Percentiles rank a stretch among this genome's conserved stretches.
Evolutionary conservation across 53 echinoderm and acorn worm genomes (phyloP).

Genomic region (Glandiceps talaboti): DNA sequence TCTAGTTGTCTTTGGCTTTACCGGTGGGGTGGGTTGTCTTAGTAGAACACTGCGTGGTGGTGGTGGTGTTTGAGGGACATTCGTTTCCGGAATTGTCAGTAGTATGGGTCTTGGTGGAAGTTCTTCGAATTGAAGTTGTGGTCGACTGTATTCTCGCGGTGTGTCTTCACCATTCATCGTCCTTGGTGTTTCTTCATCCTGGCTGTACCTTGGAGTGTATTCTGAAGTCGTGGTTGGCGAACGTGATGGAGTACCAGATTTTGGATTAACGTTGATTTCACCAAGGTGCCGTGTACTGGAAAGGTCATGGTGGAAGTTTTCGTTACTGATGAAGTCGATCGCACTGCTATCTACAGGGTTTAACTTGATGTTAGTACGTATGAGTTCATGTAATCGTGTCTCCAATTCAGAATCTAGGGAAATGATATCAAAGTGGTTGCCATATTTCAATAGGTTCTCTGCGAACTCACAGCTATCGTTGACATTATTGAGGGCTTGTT

Average conservation of each 20-base stretch:
- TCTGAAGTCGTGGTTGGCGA: neutral
- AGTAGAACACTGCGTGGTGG: neutral
- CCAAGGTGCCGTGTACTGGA: neutral
- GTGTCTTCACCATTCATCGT: neutral
- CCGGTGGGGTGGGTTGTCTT: no score
- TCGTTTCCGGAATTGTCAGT: neutral
- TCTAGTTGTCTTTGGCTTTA: neutral
- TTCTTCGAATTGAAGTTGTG: neutral
- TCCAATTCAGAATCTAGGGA: constrained; percentile 69
- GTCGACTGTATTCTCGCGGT: neutral
- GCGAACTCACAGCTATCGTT: constrained; percentile 76
- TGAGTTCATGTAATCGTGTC: constrained; percentile 55
- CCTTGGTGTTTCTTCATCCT: neutral
- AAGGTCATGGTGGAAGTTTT: neutral
- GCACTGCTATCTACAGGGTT: constrained; percentile 59
- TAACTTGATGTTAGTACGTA: constrained; percentile 32
- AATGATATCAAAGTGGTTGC: constrained; percentile 68
- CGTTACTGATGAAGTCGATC: constrained; percentile 44
- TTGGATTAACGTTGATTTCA: neutral
- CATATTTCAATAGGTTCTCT: constrained; percentile 66
- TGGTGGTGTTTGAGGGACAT: neutral
- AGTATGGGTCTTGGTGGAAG: neutral
- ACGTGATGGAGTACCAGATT: neutral
- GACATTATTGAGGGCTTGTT: constrained; percentile 74
- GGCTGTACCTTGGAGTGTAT: neutral